These are phyloP conservation scores for Ramphastos sulfuratus DNA, from an alignment of 2,113 vertebrate genomes.

Conservation along the genomic window DNA sequence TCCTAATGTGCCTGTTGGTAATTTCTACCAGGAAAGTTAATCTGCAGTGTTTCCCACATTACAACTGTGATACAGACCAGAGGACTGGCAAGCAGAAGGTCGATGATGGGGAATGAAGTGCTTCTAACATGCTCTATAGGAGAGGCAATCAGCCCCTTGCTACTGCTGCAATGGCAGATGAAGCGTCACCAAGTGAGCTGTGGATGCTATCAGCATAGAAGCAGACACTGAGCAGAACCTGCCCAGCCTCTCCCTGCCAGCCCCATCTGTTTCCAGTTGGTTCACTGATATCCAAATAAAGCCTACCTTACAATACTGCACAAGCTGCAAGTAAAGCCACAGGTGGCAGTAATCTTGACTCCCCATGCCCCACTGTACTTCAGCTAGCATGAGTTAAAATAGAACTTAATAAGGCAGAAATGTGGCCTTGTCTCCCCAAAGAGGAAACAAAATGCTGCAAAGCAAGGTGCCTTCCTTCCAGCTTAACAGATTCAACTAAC, in stretches of 20 bases:
- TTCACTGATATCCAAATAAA: not conserved
- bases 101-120: not conserved
- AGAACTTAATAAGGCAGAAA: not conserved
- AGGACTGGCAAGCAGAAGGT: not conserved
- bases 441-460: not conserved
- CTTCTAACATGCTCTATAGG: not conserved
- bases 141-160: not conserved
- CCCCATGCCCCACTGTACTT: not conserved
- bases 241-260: not conserved
- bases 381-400: not conserved
- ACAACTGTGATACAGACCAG: not conserved
- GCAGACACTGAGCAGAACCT: not conserved
- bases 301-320: rapidly evolving
- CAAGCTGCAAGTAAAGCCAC: not conserved
- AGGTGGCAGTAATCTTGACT: not conserved
- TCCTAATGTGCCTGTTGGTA: not conserved
- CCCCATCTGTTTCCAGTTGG: not conserved
- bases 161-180: rapidly evolving
- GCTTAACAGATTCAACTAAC: not conserved
- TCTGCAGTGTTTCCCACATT: not conserved
- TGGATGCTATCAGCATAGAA: not conserved
- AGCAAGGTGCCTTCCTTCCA: not conserved
- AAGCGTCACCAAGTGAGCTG: not conserved
- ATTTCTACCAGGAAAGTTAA: not conserved
- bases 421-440: not conserved